Evolutionary conservation across 2,113 vertebrate genomes (phyloP).

Genomic region (Agapornis roseicollis): DNA sequence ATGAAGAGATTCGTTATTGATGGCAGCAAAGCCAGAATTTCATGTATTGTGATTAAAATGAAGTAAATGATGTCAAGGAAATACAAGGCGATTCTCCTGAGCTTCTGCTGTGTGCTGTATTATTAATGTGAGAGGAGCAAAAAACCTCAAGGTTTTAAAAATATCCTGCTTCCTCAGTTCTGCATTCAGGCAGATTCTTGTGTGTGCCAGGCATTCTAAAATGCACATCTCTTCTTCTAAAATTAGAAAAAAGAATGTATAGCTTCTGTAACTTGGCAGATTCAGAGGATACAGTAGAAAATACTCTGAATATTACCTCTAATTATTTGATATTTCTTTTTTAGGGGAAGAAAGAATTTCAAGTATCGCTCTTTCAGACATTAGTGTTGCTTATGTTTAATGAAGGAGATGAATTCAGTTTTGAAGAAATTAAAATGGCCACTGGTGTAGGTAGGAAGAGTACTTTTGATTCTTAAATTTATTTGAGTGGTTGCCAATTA

Average conservation of each 20-base stretch:
- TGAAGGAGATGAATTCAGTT: constrained; percentile 80
- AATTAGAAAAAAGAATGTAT: neutral
- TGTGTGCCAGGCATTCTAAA: neutral
- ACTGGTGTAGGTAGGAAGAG: constrained; percentile 78
- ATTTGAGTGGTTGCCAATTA: neutral
- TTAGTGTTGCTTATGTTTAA: constrained; percentile 85
- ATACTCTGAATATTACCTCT: neutral
- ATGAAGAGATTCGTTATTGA: neutral
- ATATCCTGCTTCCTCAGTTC: neutral
- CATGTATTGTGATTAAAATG: neutral
- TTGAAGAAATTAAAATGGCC: constrained; percentile 81
- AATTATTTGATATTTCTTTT: constrained; percentile 9
- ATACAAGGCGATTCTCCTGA: neutral
- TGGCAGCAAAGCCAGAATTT: neutral
- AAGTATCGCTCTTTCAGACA: constrained; percentile 83
- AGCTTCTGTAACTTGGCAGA: neutral
- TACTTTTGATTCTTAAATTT: neutral
- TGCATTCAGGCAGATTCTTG: neutral
- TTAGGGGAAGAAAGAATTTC: constrained; percentile 83
- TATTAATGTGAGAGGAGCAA: neutral
- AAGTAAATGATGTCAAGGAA: neutral
- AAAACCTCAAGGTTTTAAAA: neutral
- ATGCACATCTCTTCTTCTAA: neutral
- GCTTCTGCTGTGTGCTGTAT: neutral
- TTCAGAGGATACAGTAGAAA: neutral